phyloP scores from a whole-genome alignment of 2,113 vertebrate genomes.

The Chloebia gouldiae region DNA sequence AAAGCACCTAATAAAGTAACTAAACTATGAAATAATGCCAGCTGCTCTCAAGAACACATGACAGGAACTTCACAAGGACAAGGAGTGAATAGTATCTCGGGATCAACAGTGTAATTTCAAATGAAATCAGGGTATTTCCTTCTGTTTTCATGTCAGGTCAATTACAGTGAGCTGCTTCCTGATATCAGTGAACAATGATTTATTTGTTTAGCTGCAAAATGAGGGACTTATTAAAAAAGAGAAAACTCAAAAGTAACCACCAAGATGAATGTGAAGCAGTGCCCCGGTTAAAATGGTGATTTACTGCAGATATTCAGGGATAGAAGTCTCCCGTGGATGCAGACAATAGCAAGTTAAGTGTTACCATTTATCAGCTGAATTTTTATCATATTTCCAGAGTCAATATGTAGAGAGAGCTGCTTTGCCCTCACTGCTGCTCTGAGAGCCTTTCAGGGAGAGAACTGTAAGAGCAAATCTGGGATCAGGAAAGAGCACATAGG shows the following conservation, averaged over 20 bases:
- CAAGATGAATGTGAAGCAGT: neutral
- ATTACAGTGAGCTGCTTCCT: neutral
- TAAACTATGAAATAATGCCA: neutral
- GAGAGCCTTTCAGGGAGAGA: neutral
- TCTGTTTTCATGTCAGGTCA: neutral
- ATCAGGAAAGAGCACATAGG: neutral
- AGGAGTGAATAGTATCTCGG: neutral
- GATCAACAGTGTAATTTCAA: neutral
- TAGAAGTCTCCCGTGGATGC: neutral
- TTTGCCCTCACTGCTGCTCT: neutral
- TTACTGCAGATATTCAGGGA: neutral
- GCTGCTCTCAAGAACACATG: neutral
- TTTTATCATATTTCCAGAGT: neutral
- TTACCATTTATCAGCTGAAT: neutral
- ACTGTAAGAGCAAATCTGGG: neutral
- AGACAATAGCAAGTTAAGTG: neutral
- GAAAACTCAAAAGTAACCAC: neutral
- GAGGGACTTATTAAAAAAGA: neutral
- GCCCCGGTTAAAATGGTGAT: neutral
- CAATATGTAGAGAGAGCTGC: neutral
- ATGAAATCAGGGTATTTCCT: neutral
- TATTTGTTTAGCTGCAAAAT: neutral
- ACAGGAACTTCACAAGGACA: neutral
- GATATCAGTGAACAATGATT: neutral
- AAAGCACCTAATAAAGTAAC: neutral